Percentiles rank a stretch among this genome's conserved stretches.
phyloP scores from a whole-genome alignment of 2,888 invertebrate species.

The Coenonympha glycerion region DNA sequence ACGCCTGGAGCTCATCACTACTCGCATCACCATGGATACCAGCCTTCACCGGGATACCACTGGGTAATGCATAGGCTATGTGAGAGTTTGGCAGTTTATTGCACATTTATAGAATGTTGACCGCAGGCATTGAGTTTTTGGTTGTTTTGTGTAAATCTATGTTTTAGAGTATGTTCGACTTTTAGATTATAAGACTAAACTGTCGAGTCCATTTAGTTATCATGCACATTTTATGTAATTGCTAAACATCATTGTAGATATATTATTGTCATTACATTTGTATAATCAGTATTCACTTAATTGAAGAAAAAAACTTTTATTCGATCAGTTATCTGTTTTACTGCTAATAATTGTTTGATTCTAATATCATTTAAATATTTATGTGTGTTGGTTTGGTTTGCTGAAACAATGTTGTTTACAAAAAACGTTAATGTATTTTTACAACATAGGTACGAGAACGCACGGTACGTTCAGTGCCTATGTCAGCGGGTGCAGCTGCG shows the following conservation, averaged over 20 bases:
- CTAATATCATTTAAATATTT: background rate
- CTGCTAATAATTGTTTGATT: conserved; percentile 11
- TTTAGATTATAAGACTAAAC: conserved; percentile 25
- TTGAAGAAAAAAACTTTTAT: conserved; percentile 3
- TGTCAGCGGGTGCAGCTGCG: conserved; percentile 77
- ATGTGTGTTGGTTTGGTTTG: background rate
- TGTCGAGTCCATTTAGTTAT: conserved; percentile 46
- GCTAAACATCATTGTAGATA: conserved; percentile 21
- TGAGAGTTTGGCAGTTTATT: conserved; percentile 53
- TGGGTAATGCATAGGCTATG: conserved; percentile 80
- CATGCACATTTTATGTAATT: conserved; percentile 44
- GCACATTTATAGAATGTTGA: conserved; percentile 45
- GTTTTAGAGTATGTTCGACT: conserved; percentile 44
- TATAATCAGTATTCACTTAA: too few species aligned
- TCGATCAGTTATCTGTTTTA: background rate
- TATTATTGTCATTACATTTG: background rate
- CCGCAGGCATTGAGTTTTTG: conserved; percentile 39
- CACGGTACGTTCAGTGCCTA: conserved; percentile 92
- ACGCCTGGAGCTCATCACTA: conserved; percentile 79
- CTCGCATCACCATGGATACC: conserved; percentile 81
- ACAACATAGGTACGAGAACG: conserved; percentile 89
- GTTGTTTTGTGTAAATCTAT: conserved; percentile 48
- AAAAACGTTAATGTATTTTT: conserved; percentile 10
- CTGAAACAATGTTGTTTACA: background rate
- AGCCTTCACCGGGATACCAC: conserved; percentile 83